A percentile compares a stretch with the other conserved stretches of the same genome.
phyloP scores from a whole-genome alignment of 2,888 invertebrate genomes.

The Calameuta idolon region DNA sequence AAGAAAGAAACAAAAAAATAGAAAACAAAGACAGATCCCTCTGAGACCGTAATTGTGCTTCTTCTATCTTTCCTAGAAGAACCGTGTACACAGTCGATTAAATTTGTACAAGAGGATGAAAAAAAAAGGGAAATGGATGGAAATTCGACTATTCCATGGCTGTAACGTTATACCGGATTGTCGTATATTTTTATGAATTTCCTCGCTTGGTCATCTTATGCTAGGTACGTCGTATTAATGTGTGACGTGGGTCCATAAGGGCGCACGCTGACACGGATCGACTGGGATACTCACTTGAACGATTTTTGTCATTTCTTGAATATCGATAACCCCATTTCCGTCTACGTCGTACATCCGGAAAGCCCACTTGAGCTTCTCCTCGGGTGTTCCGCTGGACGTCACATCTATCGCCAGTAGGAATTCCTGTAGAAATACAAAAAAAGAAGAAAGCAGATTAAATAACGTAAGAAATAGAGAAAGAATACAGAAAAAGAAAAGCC shows the following conservation, averaged over 20 bases:
- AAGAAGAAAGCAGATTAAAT: neutral
- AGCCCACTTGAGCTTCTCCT: slow-evolving; percentile 98
- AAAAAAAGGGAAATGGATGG: neutral
- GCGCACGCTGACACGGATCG: neutral
- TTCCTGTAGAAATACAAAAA: slow-evolving; percentile 78
- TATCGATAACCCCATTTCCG: slow-evolving; percentile 97
- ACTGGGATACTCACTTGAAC: slow-evolving; percentile 80
- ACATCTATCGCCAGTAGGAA: slow-evolving; percentile 98
- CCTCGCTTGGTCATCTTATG: neutral
- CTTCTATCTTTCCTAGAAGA: neutral
- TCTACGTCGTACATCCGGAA: slow-evolving; percentile 99
- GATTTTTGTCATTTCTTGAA: slow-evolving; percentile 99
- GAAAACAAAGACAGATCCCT: neutral
- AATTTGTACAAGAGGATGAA: neutral
- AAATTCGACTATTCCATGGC: too few species aligned
- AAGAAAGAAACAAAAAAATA: neutral
- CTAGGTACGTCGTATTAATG: neutral
- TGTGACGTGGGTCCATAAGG: too few species aligned
- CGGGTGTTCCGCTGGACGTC: slow-evolving; percentile 96
- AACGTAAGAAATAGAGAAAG: neutral
- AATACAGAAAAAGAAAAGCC: neutral
- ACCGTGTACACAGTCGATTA: neutral
- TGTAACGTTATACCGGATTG: too few species aligned
- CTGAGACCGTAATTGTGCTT: neutral
- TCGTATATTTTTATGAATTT: neutral